Conservation (phyloP, 2,797 vertebrate genomes). For the Propithecus deckenii region DNA sequence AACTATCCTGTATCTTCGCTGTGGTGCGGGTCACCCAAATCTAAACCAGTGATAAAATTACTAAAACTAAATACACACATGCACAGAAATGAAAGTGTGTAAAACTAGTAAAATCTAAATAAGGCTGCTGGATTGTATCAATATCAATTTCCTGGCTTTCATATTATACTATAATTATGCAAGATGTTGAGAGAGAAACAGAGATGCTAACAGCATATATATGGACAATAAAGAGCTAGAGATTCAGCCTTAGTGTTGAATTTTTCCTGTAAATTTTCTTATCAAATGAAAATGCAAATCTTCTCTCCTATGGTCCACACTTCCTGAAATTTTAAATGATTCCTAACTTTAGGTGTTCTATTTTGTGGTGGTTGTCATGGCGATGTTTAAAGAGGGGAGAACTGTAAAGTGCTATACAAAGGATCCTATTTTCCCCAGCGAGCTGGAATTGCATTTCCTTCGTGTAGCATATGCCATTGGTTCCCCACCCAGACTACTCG, state of each 20-base stretch:
- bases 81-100: background rate
- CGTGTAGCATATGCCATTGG: background rate
- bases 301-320: slow-evolving; percentile 39
- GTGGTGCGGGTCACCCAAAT: background rate
- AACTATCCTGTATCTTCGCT: background rate
- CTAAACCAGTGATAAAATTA: background rate
- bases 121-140: background rate
- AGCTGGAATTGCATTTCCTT: background rate
- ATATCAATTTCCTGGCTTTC: background rate
- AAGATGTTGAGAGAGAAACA: background rate
- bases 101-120: background rate
- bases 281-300: slow-evolving; percentile 57
- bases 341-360: slow-evolving; percentile 72
- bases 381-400: slow-evolving; percentile 63
- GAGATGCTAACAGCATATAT: background rate
- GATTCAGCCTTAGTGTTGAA: slow-evolving; percentile 36
- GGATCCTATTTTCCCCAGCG: slow-evolving; percentile 26
- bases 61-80: background rate
- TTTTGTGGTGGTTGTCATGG: slow-evolving; percentile 70
- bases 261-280: slow-evolving; percentile 60
- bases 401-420: background rate
- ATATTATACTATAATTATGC: background rate
- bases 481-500: background rate
- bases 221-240: background rate
- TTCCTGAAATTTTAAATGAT: slow-evolving; percentile 64